A percentile compares a stretch with the other conserved stretches of the same genome.
Conservation (phyloP, 2,113 vertebrate genomes). For the Spermophilus dauricus region DNA sequence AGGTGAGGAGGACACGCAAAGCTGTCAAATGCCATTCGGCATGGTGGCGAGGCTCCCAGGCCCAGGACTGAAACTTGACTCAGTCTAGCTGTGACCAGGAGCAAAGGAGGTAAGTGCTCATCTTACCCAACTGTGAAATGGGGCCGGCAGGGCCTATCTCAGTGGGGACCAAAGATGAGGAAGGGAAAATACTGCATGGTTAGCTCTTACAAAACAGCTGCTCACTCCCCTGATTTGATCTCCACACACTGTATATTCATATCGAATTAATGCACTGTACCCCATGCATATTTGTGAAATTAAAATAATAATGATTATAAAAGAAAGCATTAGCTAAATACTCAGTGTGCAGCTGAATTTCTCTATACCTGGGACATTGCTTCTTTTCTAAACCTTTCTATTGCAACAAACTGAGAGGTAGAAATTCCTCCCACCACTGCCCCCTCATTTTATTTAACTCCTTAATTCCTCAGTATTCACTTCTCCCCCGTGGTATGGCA, state of each 20-base stretch:
- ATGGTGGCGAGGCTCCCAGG: too few species aligned
- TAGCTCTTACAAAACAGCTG: background rate
- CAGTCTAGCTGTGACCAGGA: background rate
- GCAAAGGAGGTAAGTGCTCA: background rate
- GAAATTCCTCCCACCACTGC: too few species aligned
- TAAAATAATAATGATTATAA: background rate
- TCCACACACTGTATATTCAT: background rate
- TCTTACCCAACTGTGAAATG: conserved; percentile 4
- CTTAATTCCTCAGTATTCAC: background rate
- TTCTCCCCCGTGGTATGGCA: background rate
- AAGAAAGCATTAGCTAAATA: background rate
- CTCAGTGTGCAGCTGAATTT: background rate
- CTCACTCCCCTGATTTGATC: background rate
- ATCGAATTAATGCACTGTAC: background rate
- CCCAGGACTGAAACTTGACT: background rate
- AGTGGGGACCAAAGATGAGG: background rate
- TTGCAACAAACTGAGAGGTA: background rate
- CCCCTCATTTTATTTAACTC: background rate
- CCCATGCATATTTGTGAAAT: background rate
- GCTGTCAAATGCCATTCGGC: too few species aligned
- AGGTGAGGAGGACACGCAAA: background rate
- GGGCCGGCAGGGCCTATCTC: background rate
- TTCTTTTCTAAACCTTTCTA: background rate
- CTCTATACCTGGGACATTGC: background rate
- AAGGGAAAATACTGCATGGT: background rate